phyloP scores from a whole-genome alignment of 2,113 vertebrate genomes.

The Dicerorhinus sumatrensis region DNA sequence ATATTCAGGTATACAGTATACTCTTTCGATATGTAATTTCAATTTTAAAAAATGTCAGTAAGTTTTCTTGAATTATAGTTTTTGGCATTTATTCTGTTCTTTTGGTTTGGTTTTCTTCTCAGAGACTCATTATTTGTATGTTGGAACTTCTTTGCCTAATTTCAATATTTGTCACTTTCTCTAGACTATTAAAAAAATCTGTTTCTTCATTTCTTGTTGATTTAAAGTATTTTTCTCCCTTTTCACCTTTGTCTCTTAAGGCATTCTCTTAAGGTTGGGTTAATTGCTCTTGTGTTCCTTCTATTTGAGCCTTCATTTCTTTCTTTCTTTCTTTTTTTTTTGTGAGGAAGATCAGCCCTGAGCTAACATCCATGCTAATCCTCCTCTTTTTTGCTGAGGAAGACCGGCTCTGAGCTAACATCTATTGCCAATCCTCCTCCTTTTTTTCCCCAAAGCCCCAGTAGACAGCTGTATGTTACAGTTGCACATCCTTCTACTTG shows the following conservation, averaged over 20 bases:
- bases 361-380: too few relatives aligned
- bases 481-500: too few relatives aligned
- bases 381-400: too few relatives aligned
- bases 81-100: not conserved
- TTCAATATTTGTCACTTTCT: constrained; percentile 4
- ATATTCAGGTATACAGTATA: not conserved
- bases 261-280: not conserved
- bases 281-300: not conserved
- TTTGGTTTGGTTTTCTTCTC: constrained; percentile 25
- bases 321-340: too few relatives aligned
- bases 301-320: not conserved
- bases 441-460: too few relatives aligned
- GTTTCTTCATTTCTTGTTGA: not conserved
- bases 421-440: too few relatives aligned
- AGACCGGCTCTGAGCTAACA: too few relatives aligned
- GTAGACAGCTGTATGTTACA: too few relatives aligned
- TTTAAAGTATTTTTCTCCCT: not conserved
- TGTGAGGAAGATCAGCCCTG: too few relatives aligned
- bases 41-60: not conserved
- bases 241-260: not conserved
- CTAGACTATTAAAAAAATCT: not conserved
- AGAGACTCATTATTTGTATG: not conserved
- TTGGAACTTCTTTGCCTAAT: constrained; percentile 8
- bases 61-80: not conserved
- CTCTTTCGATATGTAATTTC: not conserved